These are phyloP conservation scores for Chironomus striatipennis DNA, from an alignment of 1,140 invertebrate genomes.

Conservation along the genomic window DNA sequence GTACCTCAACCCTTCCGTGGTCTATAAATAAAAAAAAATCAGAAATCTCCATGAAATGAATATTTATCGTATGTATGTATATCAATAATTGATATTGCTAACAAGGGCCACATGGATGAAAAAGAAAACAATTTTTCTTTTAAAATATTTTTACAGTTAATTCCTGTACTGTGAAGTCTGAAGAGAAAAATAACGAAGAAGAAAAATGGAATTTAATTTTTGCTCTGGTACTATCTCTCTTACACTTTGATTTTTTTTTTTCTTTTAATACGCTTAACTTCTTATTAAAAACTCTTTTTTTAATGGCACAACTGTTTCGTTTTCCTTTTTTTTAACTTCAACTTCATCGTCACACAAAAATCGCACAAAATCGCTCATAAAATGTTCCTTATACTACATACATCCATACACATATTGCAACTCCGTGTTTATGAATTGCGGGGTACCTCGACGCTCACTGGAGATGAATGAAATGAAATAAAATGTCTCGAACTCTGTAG, in stretches of 20 bases:
- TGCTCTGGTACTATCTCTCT: not conserved
- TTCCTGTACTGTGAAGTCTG: not conserved
- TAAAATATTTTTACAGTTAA: not conserved
- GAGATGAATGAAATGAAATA: constrained; percentile 1
- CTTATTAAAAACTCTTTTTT: not conserved
- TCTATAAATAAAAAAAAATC: no score
- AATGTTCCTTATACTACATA: no score
- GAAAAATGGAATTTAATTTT: not conserved
- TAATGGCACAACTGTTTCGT: not conserved
- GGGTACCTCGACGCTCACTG: not conserved
- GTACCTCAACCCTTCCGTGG: no score
- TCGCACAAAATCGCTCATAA: no score
- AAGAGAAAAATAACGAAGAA: not conserved
- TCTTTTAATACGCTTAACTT: constrained; percentile 14
- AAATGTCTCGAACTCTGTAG: not conserved
- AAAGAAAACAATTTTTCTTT: not conserved
- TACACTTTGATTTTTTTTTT: not conserved
- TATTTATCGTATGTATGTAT: no score
- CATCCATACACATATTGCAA: no score
- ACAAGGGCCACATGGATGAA: not conserved
- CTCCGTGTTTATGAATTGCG: not conserved
- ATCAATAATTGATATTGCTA: no score
- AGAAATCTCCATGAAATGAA: no score
- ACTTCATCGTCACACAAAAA: not conserved
- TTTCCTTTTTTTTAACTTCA: not conserved